Conservation (phyloP, 2,113 vertebrate genomes). For the Stegastes partitus region DNA sequence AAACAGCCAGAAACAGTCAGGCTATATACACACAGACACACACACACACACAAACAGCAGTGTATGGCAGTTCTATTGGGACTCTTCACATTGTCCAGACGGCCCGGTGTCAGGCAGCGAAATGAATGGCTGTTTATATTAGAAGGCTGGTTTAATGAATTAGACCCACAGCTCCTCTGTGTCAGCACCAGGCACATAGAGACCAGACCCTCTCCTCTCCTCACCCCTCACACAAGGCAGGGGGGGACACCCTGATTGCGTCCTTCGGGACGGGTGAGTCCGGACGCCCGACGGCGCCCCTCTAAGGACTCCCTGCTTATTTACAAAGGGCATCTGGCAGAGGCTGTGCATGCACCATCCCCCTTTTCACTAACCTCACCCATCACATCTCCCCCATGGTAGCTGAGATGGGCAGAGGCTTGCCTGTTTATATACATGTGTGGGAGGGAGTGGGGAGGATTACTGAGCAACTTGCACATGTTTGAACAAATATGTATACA, state of each 20-base stretch:
- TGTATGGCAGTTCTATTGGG: slow-evolving; percentile 80
- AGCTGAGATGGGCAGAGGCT: slow-evolving; percentile 43
- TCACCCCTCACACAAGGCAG: slow-evolving; percentile 49
- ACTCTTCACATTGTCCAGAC: slow-evolving; percentile 97
- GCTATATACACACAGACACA: slow-evolving; percentile 32
- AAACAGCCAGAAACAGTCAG: slow-evolving; percentile 41
- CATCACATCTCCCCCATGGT: slow-evolving; percentile 46
- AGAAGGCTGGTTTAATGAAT: slow-evolving; percentile 99
- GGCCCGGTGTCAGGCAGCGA: slow-evolving; percentile 92
- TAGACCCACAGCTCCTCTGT: slow-evolving; percentile 92
- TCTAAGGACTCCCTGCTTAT: slow-evolving; percentile 74
- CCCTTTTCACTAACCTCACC: slow-evolving; percentile 41
- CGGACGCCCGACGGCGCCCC: slow-evolving; percentile 71
- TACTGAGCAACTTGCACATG: slow-evolving; percentile 68
- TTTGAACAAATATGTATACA: slow-evolving; percentile 82
- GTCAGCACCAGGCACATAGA: slow-evolving; percentile 93
- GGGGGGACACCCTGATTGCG: slow-evolving; percentile 91
- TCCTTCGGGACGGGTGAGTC: slow-evolving; percentile 87
- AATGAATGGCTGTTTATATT: slow-evolving; percentile 99
- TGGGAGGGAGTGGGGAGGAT: slow-evolving; percentile 61
- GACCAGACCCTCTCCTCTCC: slow-evolving; percentile 88
- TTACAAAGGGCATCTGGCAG: slow-evolving; percentile 92
- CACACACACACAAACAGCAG: slow-evolving; percentile 46
- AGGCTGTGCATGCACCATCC: slow-evolving; percentile 70
- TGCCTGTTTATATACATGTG: slow-evolving; percentile 69